Percentiles rank a stretch among this genome's conserved stretches.
phyloP scores from a whole-genome alignment of 2,113 vertebrate species.

The Nerophis lumbriciformis region DNA sequence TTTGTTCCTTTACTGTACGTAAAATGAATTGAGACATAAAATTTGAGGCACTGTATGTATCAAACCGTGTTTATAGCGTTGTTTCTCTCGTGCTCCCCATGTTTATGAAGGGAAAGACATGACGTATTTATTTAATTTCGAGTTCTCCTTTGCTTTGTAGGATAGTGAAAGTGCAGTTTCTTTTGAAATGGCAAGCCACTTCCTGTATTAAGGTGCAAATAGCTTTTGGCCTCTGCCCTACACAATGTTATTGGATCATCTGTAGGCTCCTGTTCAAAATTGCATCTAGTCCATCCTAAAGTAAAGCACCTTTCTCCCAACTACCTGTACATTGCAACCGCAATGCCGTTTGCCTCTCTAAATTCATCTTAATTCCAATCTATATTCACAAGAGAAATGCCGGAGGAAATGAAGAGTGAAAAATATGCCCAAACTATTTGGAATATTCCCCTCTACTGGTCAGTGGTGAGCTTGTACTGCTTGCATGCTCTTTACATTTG shows the following conservation, averaged over 20 bases:
- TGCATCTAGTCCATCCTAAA: conserved; percentile 48
- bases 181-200: conserved; percentile 5
- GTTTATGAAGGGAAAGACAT: conserved; percentile 1
- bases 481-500: conserved; percentile 1
- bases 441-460: conserved; percentile 41
- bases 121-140: conserved; percentile 4
- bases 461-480: conserved; percentile 17
- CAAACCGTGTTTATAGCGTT: too few relatives aligned
- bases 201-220: conserved; percentile 36
- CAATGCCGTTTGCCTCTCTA: conserved; percentile 1
- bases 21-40: too few relatives aligned
- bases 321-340: conserved; percentile 44
- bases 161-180: not conserved
- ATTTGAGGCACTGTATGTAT: too few relatives aligned
- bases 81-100: too few relatives aligned
- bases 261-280: conserved; percentile 35
- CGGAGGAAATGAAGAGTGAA: conserved; percentile 26
- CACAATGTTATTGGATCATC: conserved; percentile 38
- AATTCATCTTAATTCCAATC: conserved; percentile 50
- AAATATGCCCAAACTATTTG: conserved; percentile 24
- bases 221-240: conserved; percentile 27
- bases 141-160: too few relatives aligned
- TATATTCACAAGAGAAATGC: conserved; percentile 54
- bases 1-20: too few relatives aligned
- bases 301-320: conserved; percentile 16